Evolutionary conservation across 2,113 vertebrate genomes (phyloP).

Genomic region (Copsychus sechellarum): DNA sequence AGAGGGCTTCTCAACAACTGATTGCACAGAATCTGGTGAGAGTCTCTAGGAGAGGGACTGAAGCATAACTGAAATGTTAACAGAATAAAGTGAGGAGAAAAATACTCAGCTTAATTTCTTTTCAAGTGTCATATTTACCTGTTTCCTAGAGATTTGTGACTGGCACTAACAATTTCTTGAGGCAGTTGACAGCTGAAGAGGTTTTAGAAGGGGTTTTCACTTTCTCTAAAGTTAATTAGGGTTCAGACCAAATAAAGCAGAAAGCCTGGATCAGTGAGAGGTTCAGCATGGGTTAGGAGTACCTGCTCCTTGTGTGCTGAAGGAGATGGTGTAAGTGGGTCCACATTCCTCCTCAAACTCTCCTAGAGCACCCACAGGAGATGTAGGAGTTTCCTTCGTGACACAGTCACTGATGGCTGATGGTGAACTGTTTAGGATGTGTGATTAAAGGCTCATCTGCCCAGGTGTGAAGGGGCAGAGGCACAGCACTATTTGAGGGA

Average conservation of each 20-base stretch:
- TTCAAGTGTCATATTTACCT: not conserved
- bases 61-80: not conserved
- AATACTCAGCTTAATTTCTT: not conserved
- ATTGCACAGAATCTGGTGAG: not conserved
- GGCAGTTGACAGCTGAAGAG: not conserved
- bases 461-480: rapidly evolving
- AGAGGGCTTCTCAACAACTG: not conserved
- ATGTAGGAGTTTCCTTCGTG: not conserved
- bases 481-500: rapidly evolving
- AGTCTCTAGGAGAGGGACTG: not conserved
- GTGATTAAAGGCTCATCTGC: not conserved
- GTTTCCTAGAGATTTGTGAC: not conserved
- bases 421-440: not conserved
- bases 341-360: not conserved
- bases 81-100: not conserved
- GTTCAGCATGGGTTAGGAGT: not conserved
- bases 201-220: not conserved
- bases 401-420: not conserved
- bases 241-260: not conserved
- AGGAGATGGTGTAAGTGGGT: not conserved
- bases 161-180: not conserved
- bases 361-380: not conserved
- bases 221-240: rapidly evolving
- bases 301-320: not conserved
- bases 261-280: not conserved